A percentile compares a stretch with the other conserved stretches of the same genome.
phyloP scores from a whole-genome alignment of 2,888 invertebrate genomes.

The Drosophila flavopinicola region DNA sequence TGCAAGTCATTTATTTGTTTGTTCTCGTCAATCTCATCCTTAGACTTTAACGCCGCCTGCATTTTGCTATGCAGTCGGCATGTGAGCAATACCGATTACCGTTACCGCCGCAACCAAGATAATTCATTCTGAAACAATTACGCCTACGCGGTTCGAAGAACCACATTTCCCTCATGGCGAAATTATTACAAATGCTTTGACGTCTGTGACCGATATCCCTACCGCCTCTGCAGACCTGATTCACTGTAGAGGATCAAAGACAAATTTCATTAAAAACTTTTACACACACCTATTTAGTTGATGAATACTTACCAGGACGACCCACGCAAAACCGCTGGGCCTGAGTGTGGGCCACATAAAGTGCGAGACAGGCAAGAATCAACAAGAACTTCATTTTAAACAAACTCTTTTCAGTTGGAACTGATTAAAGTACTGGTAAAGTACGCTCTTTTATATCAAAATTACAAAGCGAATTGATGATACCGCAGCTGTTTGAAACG shows the following conservation, averaged over 20 bases:
- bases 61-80: slow-evolving; percentile 1
- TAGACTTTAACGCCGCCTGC: slow-evolving; percentile 12
- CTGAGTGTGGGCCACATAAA: slow-evolving; percentile 17
- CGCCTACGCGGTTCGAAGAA: slow-evolving; percentile 7
- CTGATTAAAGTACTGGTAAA: not conserved
- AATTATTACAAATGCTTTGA: slow-evolving; percentile 1
- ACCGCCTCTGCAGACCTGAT: not conserved
- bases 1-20: not conserved
- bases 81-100: slow-evolving; percentile 19
- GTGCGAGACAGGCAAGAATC: slow-evolving; percentile 18
- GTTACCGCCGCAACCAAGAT: slow-evolving; percentile 21
- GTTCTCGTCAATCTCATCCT: not conserved
- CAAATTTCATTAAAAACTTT: not conserved
- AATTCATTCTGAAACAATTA: slow-evolving; percentile 1
- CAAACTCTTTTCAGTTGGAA: not conserved
- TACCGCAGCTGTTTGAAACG: slow-evolving; percentile 5
- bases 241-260: not conserved
- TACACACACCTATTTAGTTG: not conserved
- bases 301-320: slow-evolving; percentile 9
- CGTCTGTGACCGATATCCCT: slow-evolving; percentile 6
- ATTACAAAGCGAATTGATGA: not conserved
- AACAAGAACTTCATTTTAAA: slow-evolving; percentile 30
- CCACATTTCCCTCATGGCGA: slow-evolving; percentile 18
- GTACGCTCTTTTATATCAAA: not conserved
- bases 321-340: slow-evolving; percentile 26